phyloP scores from a whole-genome alignment of 2,797 vertebrate species.

The Liparis tanakae region DNA sequence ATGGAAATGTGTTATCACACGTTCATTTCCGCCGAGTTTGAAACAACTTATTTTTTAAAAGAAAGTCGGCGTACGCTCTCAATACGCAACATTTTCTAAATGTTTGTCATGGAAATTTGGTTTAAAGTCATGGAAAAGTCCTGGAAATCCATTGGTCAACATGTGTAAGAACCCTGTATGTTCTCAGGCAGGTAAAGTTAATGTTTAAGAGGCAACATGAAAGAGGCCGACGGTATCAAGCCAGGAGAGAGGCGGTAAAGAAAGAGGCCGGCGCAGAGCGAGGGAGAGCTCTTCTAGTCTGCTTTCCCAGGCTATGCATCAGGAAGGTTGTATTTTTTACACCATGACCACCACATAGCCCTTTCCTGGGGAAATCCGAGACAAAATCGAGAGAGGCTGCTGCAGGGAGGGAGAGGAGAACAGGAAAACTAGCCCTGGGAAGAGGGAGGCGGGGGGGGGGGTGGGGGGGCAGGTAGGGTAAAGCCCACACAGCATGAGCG shows the following conservation, averaged over 20 bases:
- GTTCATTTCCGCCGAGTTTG: too few relatives aligned
- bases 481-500: constrained; percentile 76
- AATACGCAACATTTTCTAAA: too few relatives aligned
- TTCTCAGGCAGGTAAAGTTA: constrained; percentile 3
- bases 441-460: constrained; percentile 51
- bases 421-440: constrained; percentile 80
- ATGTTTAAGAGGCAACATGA: constrained; percentile 11
- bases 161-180: too few relatives aligned
- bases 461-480: constrained; percentile 56
- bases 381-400: constrained; percentile 77
- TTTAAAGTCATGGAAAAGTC: too few relatives aligned
- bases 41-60: too few relatives aligned
- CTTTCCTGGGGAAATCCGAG: constrained; percentile 83
- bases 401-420: constrained; percentile 73
- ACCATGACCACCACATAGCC: constrained; percentile 80
- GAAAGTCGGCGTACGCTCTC: too few relatives aligned
- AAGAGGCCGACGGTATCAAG: constrained; percentile 28
- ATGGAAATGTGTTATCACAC: too few relatives aligned
- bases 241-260: constrained; percentile 29
- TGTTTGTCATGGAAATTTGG: too few relatives aligned
- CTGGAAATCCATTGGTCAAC: too few relatives aligned
- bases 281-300: constrained; percentile 69
- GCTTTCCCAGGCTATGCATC: constrained; percentile 83
- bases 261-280: constrained; percentile 43
- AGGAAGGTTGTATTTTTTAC: constrained; percentile 86